Conservation (phyloP, 2,113 vertebrate genomes). For the Laticauda laticaudata region DNA sequence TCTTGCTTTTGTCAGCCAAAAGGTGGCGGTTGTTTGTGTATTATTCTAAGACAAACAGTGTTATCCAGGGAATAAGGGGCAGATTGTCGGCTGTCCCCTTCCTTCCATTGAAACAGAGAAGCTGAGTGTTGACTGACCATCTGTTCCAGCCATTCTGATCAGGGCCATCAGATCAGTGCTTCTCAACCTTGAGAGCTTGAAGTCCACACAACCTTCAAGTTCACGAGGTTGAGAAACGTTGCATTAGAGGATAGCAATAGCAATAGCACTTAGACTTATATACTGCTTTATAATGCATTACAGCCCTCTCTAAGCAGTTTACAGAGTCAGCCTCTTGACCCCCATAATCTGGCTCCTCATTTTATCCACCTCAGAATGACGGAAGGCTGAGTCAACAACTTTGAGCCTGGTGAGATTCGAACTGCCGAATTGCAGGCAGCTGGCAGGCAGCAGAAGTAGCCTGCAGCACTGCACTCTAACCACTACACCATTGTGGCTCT, state of each 20-base stretch:
- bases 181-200: background rate
- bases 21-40: background rate
- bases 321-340: too few species aligned
- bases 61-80: background rate
- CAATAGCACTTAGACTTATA: too few species aligned
- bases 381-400: too few species aligned
- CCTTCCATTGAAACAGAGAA: background rate
- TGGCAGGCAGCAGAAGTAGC: too few species aligned
- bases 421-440: too few species aligned
- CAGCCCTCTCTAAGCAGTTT: too few species aligned
- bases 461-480: too few species aligned
- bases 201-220: background rate
- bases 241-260: background rate
- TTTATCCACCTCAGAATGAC: too few species aligned
- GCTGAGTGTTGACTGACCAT: background rate
- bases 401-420: too few species aligned
- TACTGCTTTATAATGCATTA: too few species aligned
- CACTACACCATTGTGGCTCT: too few species aligned
- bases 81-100: background rate
- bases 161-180: background rate
- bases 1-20: slow-evolving; percentile 49
- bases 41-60: background rate
- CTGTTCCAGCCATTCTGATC: background rate
- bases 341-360: too few species aligned
- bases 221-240: background rate